Conservation (phyloP, 2,797 vertebrate genomes). For the Coregonus suidteri region DNA sequence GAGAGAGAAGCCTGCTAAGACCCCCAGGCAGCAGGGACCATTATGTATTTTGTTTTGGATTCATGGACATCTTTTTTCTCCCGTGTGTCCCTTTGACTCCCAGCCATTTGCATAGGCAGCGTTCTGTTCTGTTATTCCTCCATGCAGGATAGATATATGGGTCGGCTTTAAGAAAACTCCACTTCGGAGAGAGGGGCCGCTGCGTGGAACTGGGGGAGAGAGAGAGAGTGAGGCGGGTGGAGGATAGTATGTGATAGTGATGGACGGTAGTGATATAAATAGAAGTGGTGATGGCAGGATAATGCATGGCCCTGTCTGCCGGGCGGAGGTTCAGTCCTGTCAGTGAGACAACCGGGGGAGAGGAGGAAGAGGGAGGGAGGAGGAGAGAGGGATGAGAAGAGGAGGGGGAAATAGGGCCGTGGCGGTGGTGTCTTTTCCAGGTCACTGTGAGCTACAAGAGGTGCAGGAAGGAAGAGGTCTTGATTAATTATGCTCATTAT, state of each 20-base stretch:
- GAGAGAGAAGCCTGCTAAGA: no score
- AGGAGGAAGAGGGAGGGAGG: slow-evolving; percentile 43
- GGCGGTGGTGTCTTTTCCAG: slow-evolving; percentile 73
- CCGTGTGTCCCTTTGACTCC: slow-evolving; percentile 67
- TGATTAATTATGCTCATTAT: slow-evolving; percentile 84
- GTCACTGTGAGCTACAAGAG: slow-evolving; percentile 75
- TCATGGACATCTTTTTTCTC: slow-evolving; percentile 63
- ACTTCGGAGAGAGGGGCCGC: slow-evolving; percentile 58
- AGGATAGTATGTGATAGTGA: slow-evolving; percentile 82
- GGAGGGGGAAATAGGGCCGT: not conserved
- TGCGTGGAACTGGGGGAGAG: slow-evolving; percentile 48
- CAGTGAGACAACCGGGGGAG: slow-evolving; percentile 70
- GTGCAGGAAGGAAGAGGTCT: slow-evolving; percentile 76
- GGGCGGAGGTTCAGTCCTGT: slow-evolving; percentile 78
- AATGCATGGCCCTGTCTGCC: slow-evolving; percentile 81
- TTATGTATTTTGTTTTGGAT: slow-evolving; percentile 57
- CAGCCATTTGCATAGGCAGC: slow-evolving; percentile 74
- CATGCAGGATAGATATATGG: slow-evolving; percentile 74
- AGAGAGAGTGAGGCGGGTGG: slow-evolving; percentile 7
- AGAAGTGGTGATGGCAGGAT: slow-evolving; percentile 83
- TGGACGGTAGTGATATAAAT: slow-evolving; percentile 85
- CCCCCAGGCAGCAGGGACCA: slow-evolving; percentile 21
- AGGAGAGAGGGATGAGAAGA: not conserved
- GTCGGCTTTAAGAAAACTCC: slow-evolving; percentile 81
- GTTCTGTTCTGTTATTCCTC: slow-evolving; percentile 49